Conservation (phyloP, 2,797 vertebrate species). For the Malurus splendens region DNA sequence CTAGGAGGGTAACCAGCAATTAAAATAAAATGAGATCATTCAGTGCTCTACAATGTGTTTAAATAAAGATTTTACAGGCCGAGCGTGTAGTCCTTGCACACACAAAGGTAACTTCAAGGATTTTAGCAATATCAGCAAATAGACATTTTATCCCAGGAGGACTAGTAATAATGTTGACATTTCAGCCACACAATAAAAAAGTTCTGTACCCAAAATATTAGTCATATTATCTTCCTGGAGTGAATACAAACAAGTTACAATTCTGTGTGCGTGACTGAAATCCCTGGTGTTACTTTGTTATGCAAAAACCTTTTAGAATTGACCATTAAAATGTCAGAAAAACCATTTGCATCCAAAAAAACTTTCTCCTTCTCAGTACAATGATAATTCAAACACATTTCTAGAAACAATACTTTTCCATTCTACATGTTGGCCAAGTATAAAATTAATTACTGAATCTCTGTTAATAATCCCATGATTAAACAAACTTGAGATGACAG, state of each 20-base stretch:
- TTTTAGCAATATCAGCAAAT: not conserved
- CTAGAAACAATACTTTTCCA: not conserved
- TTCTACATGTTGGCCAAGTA: not conserved
- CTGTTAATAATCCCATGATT: not conserved
- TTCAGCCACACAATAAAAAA: not conserved
- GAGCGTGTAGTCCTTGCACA: not conserved
- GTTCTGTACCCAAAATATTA: not conserved
- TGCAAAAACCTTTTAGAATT: not conserved
- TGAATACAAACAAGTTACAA: not conserved
- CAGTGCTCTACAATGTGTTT: not conserved
- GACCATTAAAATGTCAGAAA: not conserved
- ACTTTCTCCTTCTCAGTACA: not conserved
- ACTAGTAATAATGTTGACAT: not conserved
- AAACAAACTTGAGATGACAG: not conserved
- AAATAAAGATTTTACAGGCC: not conserved
- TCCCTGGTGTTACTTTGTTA: not conserved
- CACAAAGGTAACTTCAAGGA: not conserved
- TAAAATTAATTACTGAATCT: not conserved
- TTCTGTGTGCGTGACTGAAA: not conserved
- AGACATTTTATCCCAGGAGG: not conserved
- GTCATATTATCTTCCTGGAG: not conserved
- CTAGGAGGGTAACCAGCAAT: not conserved
- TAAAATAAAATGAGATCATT: not conserved
- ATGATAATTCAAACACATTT: not conserved
- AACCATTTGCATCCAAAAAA: not conserved